phyloP scores from a whole-genome alignment of 2,888 invertebrate species.

The Scaptomyza caliginosa region DNA sequence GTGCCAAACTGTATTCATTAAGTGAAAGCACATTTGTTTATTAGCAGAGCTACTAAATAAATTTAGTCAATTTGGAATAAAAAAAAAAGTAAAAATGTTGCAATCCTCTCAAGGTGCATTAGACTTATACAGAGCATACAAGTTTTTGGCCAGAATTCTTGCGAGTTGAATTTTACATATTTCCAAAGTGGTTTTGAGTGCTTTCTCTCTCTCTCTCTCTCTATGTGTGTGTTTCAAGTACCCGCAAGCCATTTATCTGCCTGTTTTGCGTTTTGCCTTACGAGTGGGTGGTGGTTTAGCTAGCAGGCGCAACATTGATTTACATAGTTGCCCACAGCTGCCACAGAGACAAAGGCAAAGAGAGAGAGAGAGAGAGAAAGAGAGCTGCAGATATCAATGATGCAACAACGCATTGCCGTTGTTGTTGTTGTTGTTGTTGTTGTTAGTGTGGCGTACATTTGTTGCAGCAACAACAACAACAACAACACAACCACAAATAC shows the following conservation, averaged over 20 bases:
- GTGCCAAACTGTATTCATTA: neutral
- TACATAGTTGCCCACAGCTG: constrained; percentile 8
- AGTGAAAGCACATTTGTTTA: neutral
- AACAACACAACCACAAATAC: constrained; percentile 13
- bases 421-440: too few species aligned
- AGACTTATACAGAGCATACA: neutral
- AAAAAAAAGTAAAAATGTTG: neutral
- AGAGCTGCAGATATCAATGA: constrained; percentile 7
- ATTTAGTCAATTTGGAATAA: neutral
- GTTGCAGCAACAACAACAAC: neutral
- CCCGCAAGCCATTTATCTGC: neutral
- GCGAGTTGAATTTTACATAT: neutral
- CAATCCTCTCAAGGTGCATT: neutral
- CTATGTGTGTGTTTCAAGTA: too few species aligned
- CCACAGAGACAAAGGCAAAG: neutral
- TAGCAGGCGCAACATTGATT: constrained; percentile 5
- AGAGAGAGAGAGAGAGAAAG: too few species aligned
- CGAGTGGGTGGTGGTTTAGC: neutral
- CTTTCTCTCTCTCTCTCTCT: neutral
- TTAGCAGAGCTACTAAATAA: too few species aligned
- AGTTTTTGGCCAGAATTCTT: neutral
- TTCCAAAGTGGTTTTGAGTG: neutral
- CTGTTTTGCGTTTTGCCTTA: neutral
- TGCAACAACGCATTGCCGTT: constrained; percentile 26
- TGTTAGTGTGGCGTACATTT: constrained; percentile 7